Evolutionary conservation across 2,113 vertebrate genomes (phyloP).

Genomic region (Casuarius casuarius): DNA sequence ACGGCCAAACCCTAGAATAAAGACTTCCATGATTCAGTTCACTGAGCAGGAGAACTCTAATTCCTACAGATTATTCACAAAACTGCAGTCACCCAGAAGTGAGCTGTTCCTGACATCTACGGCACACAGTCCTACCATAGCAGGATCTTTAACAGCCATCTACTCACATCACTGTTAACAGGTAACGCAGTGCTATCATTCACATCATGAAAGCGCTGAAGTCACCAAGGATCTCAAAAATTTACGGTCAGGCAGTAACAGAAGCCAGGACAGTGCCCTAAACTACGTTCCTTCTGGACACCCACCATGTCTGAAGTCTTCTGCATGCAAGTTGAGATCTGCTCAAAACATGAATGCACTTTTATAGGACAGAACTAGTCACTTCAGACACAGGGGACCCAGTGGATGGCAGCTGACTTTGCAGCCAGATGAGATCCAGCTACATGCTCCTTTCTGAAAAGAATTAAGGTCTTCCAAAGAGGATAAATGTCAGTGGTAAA

Average conservation of each 20-base stretch:
- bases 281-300: background rate
- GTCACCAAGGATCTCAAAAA: background rate
- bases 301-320: fast-evolving
- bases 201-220: background rate
- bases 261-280: background rate
- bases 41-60: background rate
- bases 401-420: background rate
- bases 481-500: background rate
- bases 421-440: background rate
- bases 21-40: background rate
- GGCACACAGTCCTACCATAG: background rate
- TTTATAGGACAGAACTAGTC: background rate
- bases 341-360: fast-evolving
- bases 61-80: background rate
- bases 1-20: background rate
- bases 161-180: fast-evolving
- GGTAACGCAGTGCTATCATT: background rate
- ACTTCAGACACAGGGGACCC: background rate
- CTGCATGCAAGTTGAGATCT: background rate
- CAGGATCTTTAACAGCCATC: background rate
- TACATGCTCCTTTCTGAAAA: fast-evolving
- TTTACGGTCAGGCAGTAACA: background rate
- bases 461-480: background rate
- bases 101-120: background rate
- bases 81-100: background rate